These are phyloP conservation scores for Champsocephalus esox DNA, from an alignment of 2,797 vertebrate species.

Conservation along the genomic window DNA sequence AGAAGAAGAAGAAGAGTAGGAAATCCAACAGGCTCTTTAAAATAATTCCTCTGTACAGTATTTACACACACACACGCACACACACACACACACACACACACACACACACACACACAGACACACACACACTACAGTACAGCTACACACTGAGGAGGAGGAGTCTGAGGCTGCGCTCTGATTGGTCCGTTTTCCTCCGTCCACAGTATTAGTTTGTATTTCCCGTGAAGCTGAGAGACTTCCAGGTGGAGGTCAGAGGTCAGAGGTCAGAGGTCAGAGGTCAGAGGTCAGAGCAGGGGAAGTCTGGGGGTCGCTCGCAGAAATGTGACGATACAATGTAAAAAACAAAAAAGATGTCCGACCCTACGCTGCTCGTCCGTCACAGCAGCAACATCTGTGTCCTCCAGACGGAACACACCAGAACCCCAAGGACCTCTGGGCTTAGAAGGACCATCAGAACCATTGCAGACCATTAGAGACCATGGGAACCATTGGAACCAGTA, in stretches of 20 bases:
- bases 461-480: constrained; percentile 13
- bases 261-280: constrained; percentile 23
- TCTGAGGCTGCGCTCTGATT: constrained; percentile 59
- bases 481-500: constrained; percentile 22
- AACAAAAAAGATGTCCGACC: constrained; percentile 3
- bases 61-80: constrained; percentile 79
- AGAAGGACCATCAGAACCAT: neutral
- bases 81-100: constrained; percentile 1
- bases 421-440: neutral
- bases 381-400: constrained; percentile 12
- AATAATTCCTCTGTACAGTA: constrained; percentile 90
- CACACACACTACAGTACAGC: constrained; percentile 65
- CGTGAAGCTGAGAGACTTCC: constrained; percentile 32
- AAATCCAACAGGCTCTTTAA: constrained; percentile 86
- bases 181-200: constrained; percentile 62
- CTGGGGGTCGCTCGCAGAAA: neutral
- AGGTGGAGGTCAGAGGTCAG: constrained; percentile 32
- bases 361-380: neutral
- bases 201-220: constrained; percentile 36
- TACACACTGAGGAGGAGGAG: constrained; percentile 60
- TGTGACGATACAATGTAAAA: neutral
- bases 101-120: constrained; percentile 60
- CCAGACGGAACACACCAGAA: neutral
- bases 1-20: constrained; percentile 71
- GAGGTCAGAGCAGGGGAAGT: neutral